These are phyloP conservation scores for Tetrao urogallus DNA, from an alignment of 2,113 vertebrate genomes.

Conservation along the genomic window DNA sequence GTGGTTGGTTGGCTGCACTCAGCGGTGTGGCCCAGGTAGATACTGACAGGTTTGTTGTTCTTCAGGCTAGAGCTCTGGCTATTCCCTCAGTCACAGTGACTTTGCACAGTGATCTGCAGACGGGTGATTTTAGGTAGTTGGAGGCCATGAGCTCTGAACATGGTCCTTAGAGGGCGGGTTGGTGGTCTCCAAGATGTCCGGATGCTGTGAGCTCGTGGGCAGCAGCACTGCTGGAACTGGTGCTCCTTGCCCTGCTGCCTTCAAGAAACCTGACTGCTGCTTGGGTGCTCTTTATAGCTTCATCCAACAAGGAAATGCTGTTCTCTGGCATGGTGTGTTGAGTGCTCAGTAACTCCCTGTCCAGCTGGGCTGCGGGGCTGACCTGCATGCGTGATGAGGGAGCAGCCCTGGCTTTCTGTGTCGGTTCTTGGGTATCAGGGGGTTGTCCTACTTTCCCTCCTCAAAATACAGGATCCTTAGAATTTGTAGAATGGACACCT, in stretches of 20 bases:
- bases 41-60: neutral
- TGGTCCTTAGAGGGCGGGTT: neutral
- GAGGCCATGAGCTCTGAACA: neutral
- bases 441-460: constrained; percentile 45
- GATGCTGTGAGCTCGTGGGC: neutral
- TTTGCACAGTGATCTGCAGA: constrained; percentile 3
- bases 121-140: neutral
- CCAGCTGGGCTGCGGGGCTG: constrained; percentile 44
- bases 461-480: neutral
- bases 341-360: constrained; percentile 39
- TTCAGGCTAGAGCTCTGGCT: neutral
- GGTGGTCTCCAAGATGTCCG: neutral
- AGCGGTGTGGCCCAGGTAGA: neutral
- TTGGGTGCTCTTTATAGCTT: constrained; percentile 37
- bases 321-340: constrained; percentile 29
- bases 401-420: neutral
- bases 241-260: neutral
- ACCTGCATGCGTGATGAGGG: constrained; percentile 53
- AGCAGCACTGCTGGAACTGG: neutral
- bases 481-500: constrained; percentile 5
- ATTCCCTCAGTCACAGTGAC: neutral
- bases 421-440: constrained; percentile 21
- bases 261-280: constrained; percentile 27
- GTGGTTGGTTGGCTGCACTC: neutral
- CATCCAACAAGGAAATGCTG: constrained; percentile 11